phyloP scores from a whole-genome alignment of 2,113 vertebrate species.

The Salvelinus fontinalis region DNA sequence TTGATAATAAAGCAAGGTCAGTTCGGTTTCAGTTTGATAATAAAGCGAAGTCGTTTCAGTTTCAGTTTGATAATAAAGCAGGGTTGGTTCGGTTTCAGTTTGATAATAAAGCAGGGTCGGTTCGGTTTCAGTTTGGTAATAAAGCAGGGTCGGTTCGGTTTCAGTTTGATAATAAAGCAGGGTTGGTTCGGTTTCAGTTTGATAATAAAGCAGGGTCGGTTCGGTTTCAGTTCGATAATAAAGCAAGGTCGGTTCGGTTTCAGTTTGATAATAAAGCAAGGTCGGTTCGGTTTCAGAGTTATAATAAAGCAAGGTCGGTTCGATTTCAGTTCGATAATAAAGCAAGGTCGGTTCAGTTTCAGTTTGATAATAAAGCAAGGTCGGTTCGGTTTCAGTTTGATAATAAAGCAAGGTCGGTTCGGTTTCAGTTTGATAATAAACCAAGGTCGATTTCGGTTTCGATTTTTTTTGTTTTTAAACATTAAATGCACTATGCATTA shows the following conservation, averaged over 20 bases:
- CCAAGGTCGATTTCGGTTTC: too few species aligned
- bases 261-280: not conserved
- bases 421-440: not conserved
- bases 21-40: not conserved
- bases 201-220: not conserved
- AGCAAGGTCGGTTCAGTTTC: conserved; percentile 3
- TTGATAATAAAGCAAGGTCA: not conserved
- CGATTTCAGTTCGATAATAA: too few species aligned
- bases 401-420: not conserved
- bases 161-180: not conserved
- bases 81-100: not conserved
- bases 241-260: too few species aligned
- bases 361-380: too few species aligned
- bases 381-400: too few species aligned
- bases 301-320: too few species aligned
- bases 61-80: not conserved
- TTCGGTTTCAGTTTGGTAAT: too few species aligned
- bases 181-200: too few species aligned
- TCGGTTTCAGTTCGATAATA: not conserved
- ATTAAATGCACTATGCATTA: too few species aligned
- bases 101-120: too few species aligned
- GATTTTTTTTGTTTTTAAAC: too few species aligned
- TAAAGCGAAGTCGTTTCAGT: too few species aligned
- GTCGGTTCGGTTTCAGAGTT: not conserved
- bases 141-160: not conserved